These are phyloP conservation scores for Solenodon paradoxus DNA, from an alignment of 2,113 vertebrate genomes.

Conservation along the genomic window DNA sequence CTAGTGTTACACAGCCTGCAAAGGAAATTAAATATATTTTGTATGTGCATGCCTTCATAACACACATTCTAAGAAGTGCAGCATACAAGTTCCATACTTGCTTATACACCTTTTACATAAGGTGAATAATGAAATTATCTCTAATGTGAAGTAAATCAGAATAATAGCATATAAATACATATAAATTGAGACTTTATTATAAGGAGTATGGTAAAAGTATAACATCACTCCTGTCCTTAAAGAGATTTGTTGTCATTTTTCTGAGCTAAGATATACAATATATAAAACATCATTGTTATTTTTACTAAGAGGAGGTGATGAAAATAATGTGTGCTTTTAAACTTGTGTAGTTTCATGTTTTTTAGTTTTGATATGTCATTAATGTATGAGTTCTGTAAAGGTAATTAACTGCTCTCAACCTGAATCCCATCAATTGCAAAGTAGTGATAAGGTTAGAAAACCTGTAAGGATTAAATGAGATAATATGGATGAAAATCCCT, in stretches of 20 bases:
- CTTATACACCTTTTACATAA: background rate
- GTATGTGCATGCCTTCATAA: background rate
- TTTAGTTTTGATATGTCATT: background rate
- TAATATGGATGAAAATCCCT: background rate
- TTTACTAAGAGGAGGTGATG: background rate
- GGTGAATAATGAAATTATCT: background rate
- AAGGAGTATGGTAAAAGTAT: background rate
- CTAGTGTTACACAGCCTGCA: slow-evolving; percentile 3
- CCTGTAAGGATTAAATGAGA: background rate
- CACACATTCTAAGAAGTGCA: background rate
- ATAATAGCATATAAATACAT: background rate
- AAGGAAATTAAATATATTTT: slow-evolving; percentile 13
- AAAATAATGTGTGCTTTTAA: slow-evolving; percentile 9
- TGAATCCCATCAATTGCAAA: background rate
- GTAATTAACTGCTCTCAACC: background rate
- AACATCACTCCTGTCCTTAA: background rate
- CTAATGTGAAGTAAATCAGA: background rate
- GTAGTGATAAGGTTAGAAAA: background rate
- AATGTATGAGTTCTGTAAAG: background rate
- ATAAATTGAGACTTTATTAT: slow-evolving; percentile 25
- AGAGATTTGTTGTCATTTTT: background rate
- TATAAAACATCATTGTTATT: background rate
- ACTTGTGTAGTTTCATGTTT: background rate
- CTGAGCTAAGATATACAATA: background rate
- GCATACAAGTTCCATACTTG: background rate